Percentiles rank a stretch among this genome's conserved stretches.
Conservation (phyloP, 2,113 vertebrate genomes). For the Trichechus manatus region DNA sequence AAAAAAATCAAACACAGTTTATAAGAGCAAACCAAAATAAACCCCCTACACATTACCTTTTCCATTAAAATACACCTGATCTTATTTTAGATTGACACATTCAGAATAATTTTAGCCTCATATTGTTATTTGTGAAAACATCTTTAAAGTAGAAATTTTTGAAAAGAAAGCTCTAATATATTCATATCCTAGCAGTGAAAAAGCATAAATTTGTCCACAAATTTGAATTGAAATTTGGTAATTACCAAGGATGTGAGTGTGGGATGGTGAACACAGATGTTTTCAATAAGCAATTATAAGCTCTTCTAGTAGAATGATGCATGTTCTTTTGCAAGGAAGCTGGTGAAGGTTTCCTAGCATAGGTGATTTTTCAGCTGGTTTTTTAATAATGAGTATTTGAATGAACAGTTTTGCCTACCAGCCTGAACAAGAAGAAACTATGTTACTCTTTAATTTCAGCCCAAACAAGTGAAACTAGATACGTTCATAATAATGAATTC, state of each 20-base stretch:
- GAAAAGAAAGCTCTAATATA: constrained; percentile 51
- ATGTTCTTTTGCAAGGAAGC: neutral
- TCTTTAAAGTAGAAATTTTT: neutral
- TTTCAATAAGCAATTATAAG: neutral
- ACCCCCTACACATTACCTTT: neutral
- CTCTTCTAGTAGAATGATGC: neutral
- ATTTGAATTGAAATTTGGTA: constrained; percentile 62
- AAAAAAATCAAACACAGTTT: neutral
- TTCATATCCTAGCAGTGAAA: constrained; percentile 49
- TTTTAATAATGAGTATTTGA: constrained; percentile 8
- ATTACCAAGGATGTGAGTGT: constrained; percentile 21
- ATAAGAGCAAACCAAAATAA: neutral
- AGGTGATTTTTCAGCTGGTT: constrained; percentile 11
- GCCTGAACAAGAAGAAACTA: neutral
- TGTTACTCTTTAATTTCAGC: neutral
- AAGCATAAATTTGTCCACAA: neutral
- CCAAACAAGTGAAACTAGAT: neutral
- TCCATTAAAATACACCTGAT: neutral
- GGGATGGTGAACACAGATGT: neutral
- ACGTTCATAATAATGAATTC: neutral
- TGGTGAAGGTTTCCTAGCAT: neutral
- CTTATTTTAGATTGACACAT: constrained; percentile 10
- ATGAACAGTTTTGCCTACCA: neutral
- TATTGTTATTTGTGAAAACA: constrained; percentile 49
- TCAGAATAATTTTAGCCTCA: neutral